Evolutionary conservation across 2,888 invertebrate species (phyloP).

Genomic region (Mythimna albipuncta): DNA sequence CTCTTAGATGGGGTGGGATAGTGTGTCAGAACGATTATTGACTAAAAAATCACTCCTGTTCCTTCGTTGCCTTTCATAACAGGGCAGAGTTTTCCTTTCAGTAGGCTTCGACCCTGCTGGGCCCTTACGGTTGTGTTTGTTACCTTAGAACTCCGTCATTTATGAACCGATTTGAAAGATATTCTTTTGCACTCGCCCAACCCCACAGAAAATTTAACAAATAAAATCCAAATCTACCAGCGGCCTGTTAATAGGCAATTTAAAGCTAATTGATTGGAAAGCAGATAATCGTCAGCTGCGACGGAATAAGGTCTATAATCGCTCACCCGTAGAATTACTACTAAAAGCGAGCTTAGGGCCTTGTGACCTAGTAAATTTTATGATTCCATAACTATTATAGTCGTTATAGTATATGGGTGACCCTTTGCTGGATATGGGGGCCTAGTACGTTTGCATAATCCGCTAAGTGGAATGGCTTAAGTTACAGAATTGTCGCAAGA

Average conservation of each 20-base stretch:
- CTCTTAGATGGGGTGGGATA: no score
- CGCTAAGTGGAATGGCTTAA: constrained; percentile 24
- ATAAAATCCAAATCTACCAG: constrained; percentile 43
- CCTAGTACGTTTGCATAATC: constrained; percentile 40
- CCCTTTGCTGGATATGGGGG: constrained; percentile 21
- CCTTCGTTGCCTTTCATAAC: no score
- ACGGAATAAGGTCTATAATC: constrained; percentile 48
- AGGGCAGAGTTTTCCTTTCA: no score
- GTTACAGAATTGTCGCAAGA: constrained; percentile 3
- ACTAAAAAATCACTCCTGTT: no score
- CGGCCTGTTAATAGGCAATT: constrained; percentile 46
- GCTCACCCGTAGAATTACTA: constrained; percentile 50
- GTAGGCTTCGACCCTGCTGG: no score
- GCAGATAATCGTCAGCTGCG: constrained; percentile 56
- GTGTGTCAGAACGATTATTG: no score
- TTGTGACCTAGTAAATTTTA: constrained; percentile 49
- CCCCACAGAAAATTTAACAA: constrained; percentile 12
- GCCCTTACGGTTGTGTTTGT: no score
- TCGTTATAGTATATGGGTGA: constrained; percentile 27
- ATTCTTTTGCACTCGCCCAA: no score
- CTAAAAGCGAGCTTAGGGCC: constrained; percentile 26
- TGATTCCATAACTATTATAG: constrained; percentile 19
- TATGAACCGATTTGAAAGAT: no score
- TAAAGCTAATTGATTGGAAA: constrained; percentile 54
- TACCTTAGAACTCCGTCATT: no score